Evolutionary conservation across 2,888 invertebrate species (phyloP).

Genomic region (Scrobipalpa atriplicella): DNA sequence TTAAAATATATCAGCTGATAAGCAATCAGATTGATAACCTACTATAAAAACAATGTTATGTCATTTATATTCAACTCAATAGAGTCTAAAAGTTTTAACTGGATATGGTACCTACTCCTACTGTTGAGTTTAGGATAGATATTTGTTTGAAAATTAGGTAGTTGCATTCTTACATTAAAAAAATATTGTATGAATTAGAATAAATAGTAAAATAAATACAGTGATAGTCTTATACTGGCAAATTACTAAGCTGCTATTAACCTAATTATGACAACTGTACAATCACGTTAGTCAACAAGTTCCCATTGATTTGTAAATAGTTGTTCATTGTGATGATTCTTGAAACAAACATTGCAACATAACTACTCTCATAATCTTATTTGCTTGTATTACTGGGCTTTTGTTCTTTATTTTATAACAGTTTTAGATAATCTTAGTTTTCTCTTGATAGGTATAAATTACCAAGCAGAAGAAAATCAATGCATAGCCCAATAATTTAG

Average conservation of each 20-base stretch:
- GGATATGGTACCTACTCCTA: neutral
- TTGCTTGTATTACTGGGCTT: conserved; percentile 12
- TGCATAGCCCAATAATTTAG: no score
- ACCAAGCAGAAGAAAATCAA: no score
- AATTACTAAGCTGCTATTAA: conserved; percentile 32
- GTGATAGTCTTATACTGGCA: neutral
- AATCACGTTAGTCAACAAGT: conserved; percentile 40
- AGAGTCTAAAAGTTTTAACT: no score
- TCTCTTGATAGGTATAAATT: neutral
- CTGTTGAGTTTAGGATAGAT: neutral
- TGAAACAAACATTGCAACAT: conserved; percentile 25
- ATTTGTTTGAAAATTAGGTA: no score
- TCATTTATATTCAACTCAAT: neutral
- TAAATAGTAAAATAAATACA: neutral
- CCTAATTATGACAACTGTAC: conserved; percentile 40
- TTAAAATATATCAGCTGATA: neutral
- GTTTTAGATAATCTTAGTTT: conserved; percentile 7
- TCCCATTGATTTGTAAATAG: conserved; percentile 42
- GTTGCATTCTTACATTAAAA: no score
- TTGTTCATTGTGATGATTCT: conserved; percentile 34
- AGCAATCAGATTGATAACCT: conserved; percentile 1
- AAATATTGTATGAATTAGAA: no score
- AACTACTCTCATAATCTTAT: conserved; percentile 23
- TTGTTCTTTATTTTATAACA: conserved; percentile 14
- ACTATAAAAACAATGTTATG: conserved; percentile 8